phyloP scores from a whole-genome alignment of 1,140 invertebrate species.

The Drosophila sproati region DNA sequence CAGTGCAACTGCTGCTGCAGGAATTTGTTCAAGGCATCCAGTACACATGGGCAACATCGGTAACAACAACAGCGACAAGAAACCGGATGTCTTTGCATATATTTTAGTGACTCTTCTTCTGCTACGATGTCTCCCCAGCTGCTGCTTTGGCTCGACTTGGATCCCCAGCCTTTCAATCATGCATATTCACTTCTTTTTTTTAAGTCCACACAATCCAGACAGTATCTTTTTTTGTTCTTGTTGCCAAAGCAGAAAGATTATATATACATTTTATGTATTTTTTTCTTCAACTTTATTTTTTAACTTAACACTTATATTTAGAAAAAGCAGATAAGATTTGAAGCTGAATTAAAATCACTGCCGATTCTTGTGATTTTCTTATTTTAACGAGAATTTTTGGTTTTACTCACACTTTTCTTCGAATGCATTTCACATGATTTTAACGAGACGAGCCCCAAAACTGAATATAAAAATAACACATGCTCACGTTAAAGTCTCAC shows the following conservation, averaged over 20 bases:
- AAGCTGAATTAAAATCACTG: too few relatives aligned
- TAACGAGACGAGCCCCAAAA: constrained; percentile 11
- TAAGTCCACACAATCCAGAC: too few relatives aligned
- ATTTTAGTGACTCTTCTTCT: constrained; percentile 7
- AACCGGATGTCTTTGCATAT: constrained; percentile 67
- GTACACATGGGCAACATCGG: constrained; percentile 30
- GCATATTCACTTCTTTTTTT: constrained; percentile 34
- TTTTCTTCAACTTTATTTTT: too few relatives aligned
- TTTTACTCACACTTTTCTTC: constrained; percentile 1
- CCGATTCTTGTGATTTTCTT: too few relatives aligned
- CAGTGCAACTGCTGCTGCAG: constrained; percentile 43
- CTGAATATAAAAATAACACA: constrained; percentile 1
- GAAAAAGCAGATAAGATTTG: too few relatives aligned
- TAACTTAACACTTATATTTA: too few relatives aligned
- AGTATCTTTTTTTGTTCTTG: not conserved
- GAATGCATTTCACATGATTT: constrained; percentile 32
- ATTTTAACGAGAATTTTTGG: not conserved
- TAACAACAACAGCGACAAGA: constrained; percentile 32
- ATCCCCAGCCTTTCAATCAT: constrained; percentile 39
- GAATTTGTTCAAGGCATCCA: constrained; percentile 70
- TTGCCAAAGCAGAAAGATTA: constrained; percentile 6
- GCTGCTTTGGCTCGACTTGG: constrained; percentile 33
- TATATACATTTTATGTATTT: too few relatives aligned
- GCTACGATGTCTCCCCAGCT: constrained; percentile 8
- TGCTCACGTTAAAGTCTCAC: constrained; percentile 19